Evolutionary conservation across 2,888 invertebrate species (phyloP).

Genomic region (Drosophila mercatorum): DNA sequence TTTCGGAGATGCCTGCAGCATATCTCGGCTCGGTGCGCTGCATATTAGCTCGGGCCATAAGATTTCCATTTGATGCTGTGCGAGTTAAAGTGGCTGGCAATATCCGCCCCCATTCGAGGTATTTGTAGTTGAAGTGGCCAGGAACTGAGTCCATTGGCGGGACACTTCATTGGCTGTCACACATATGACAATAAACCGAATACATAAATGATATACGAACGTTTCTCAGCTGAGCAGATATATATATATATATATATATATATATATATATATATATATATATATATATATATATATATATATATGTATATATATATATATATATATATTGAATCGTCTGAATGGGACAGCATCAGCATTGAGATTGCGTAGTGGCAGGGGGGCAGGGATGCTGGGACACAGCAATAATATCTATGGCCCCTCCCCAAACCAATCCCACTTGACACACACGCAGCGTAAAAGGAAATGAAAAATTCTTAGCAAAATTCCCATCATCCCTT

Average conservation of each 20-base stretch:
- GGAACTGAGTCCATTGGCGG: conserved; percentile 58
- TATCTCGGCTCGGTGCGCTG: background rate
- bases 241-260: conserved; percentile 21
- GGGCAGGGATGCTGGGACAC: conserved; percentile 1
- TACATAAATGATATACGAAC: conserved; percentile 42
- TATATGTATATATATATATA: too few species aligned
- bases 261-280: background rate
- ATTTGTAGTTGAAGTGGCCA: conserved; percentile 26
- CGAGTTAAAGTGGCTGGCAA: conserved; percentile 24
- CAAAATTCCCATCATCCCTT: conserved; percentile 79
- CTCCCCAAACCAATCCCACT: conserved; percentile 31
- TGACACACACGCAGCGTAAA: conserved; percentile 50
- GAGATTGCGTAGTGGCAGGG: conserved; percentile 16
- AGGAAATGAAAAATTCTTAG: conserved; percentile 79
- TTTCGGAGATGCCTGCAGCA: background rate
- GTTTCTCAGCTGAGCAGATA: conserved; percentile 4
- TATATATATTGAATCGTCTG: conserved; percentile 13
- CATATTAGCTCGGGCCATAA: conserved; percentile 13
- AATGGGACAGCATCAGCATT: conserved; percentile 31
- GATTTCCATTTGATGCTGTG: conserved; percentile 17
- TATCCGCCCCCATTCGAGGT: conserved; percentile 38
- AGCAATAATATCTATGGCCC: conserved; percentile 48
- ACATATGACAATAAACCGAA: conserved; percentile 54
- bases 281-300: too few species aligned
- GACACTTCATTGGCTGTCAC: conserved; percentile 64